Evolutionary conservation across 1,140 invertebrate species (phyloP), one percentile per base, ranked within the genome.

Genomic region (Sarcophaga bullata): DNA sequence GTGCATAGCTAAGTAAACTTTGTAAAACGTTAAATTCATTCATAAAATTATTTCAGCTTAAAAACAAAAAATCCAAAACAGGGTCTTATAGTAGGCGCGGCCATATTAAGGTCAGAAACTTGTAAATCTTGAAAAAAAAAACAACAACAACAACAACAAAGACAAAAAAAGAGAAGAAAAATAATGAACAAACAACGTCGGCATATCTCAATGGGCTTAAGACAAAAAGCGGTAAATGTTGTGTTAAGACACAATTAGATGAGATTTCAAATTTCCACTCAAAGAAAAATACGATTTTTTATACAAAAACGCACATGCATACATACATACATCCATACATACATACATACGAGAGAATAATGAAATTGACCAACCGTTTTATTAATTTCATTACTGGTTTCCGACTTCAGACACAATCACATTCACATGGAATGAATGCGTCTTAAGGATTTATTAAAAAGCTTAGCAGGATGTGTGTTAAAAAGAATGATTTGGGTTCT

Each of bases 151-250:
- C 54, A 58, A 58, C 13, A 13, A 13, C 54, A n/a, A 25, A n/a
- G n/a, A n/a, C n/a, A n/a, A 37, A 37, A 37, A 37, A 37, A 4
- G 25, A 37, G 4, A 37, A 37, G 25, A 37, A 37, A 37, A 37
- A 37, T 37, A 37, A 37, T 37, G 25, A 37, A 37, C 25, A 37
- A 37, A 37, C 25, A 1, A 50, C 6, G 75, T 50, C 75, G 75
- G 75, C 75, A 78, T 25, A 78, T 78, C 15, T 78, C 75, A 78
- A 78, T 19, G 75, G 48, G 13, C 48, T 78, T 78, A 78, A 78
- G 19, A 25, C 75, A 49, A 78, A 78, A 78, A 78, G 75, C 75
- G 75, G 75, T 78, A 78, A 78, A 78, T 78, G 75, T 78, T 78
- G 75, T 78, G 75, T 78, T 78, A 78, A 78, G 75, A 7, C 9